Percentiles rank a stretch among this genome's conserved stretches.
Conservation (phyloP, 2,888 invertebrate genomes). For the Aphodius granarius region DNA sequence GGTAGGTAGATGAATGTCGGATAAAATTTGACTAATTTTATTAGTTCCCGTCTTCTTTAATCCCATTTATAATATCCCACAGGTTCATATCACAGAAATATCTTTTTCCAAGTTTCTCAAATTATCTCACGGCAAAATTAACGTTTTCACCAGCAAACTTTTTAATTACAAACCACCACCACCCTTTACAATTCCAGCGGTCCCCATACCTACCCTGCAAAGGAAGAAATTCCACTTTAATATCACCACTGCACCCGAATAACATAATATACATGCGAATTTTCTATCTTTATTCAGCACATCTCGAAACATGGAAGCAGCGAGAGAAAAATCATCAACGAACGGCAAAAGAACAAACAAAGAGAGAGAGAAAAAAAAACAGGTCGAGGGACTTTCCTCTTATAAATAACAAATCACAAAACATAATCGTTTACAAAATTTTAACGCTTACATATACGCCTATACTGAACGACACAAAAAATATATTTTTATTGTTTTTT, state of each 20-base stretch:
- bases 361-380: too few species aligned
- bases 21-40: too few species aligned
- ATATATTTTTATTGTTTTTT: constrained; percentile 1
- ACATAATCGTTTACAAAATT: neutral
- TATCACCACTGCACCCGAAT: neutral
- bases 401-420: neutral
- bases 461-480: neutral
- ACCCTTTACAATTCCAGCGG: neutral
- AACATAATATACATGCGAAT: neutral
- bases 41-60: neutral
- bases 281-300: neutral
- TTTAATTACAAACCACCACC: neutral
- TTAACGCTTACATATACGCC: neutral
- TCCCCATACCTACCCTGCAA: too few species aligned
- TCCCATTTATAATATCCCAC: constrained; percentile 1
- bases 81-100: neutral
- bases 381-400: neutral
- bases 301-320: neutral
- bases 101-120: neutral
- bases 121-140: neutral
- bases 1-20: too few species aligned
- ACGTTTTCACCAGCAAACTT: neutral
- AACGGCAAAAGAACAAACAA: neutral
- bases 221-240: neutral
- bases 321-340: neutral